Evolutionary conservation across 2,113 vertebrate genomes (phyloP), one percentile per base, ranked within the genome.

Genomic region (Platycercus adscitus): DNA sequence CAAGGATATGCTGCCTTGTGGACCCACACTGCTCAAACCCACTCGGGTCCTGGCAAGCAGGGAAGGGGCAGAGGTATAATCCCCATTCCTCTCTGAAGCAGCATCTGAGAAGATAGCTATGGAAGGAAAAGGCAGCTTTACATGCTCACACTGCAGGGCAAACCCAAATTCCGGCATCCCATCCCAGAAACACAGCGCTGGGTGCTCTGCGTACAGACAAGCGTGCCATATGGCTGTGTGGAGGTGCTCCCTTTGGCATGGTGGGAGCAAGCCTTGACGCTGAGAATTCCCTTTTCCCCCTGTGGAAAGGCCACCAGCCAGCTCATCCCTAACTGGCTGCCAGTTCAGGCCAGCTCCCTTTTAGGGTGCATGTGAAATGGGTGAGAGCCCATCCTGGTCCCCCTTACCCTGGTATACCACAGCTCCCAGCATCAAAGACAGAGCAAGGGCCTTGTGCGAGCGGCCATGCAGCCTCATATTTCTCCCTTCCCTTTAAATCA

Each of bases 401-500:
- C 28, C 50, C 39, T 23, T 92, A 13, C 79, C 43, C 31, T 68
- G 68, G 49, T 78, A 89, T 86, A 73, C 35, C 61, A 56, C 2
- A 3, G 26, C 37, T 92, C 61, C 55, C 70, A 37, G 33, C 46
- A 55, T 41, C 66, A 63, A 84, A 89, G 79, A 79, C 1, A 15
- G 63, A 92, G 89, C 47, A 81, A 89, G 41, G 71, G 78, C 72
- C 52, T 29, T 33, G 28, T 81, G 75, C 1, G 4, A 94, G 65
- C 1, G 2, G 73, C 89, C 9, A 7, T 69, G 56, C 49, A 85
- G 92, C 80, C 93, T 88, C 94, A 61, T 96, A 96, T 97, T 94
- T 95, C 97, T 95, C 93, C 91, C 83, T 89, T 73, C 73, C 66
- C 84, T 95, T 95, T 97, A 97, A 97, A 97, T 97, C 96, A 97